A percentile compares a stretch with the other conserved stretches of the same genome.
phyloP scores from a whole-genome alignment of 2,113 vertebrate species.

The Macquaria australasica region DNA sequence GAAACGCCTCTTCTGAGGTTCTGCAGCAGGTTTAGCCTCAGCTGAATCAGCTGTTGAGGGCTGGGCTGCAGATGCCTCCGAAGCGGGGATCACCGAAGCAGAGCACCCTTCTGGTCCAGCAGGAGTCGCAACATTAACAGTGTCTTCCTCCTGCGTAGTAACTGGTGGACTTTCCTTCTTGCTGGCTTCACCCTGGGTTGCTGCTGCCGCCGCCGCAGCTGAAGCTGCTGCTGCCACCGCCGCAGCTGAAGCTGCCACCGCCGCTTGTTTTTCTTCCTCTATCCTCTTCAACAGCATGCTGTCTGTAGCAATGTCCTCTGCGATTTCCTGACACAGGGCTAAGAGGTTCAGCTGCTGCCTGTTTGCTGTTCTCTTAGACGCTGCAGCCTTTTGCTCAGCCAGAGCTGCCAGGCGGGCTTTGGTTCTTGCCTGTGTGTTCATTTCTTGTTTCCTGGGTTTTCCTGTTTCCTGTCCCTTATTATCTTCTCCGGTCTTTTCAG shows the following conservation, averaged over 20 bases:
- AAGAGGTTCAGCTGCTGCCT: slow-evolving; percentile 93
- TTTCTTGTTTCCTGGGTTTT: slow-evolving; percentile 84
- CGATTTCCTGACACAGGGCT: slow-evolving; percentile 97
- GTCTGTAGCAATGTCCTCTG: slow-evolving; percentile 97
- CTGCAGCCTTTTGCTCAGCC: slow-evolving; percentile 84
- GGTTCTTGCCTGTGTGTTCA: slow-evolving; percentile 87
- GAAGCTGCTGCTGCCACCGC: neutral
- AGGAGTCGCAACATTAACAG: slow-evolving; percentile 41
- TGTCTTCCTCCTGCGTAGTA: slow-evolving; percentile 31
- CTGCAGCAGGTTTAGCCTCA: slow-evolving; percentile 60
- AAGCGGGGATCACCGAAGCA: slow-evolving; percentile 58
- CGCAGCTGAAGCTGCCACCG: neutral
- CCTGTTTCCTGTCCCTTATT: slow-evolving; percentile 45
- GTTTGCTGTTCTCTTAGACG: slow-evolving; percentile 78
- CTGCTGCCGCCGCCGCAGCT: neutral
- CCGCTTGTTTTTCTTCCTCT: slow-evolving; percentile 81
- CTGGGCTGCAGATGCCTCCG: slow-evolving; percentile 44
- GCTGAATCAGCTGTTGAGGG: slow-evolving; percentile 1
- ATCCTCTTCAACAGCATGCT: slow-evolving; percentile 91
- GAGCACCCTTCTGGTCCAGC: slow-evolving; percentile 61
- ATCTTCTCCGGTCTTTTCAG: slow-evolving; percentile 25
- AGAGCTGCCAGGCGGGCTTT: slow-evolving; percentile 86
- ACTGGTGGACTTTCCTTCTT: slow-evolving; percentile 55
- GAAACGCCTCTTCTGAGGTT: slow-evolving; percentile 90
- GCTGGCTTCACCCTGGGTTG: slow-evolving; percentile 55